A percentile compares a stretch with the other conserved stretches of the same genome.
These are phyloP conservation scores for Panzeria rudis DNA, from an alignment of 2,888 invertebrate genomes.

Conservation along the genomic window DNA sequence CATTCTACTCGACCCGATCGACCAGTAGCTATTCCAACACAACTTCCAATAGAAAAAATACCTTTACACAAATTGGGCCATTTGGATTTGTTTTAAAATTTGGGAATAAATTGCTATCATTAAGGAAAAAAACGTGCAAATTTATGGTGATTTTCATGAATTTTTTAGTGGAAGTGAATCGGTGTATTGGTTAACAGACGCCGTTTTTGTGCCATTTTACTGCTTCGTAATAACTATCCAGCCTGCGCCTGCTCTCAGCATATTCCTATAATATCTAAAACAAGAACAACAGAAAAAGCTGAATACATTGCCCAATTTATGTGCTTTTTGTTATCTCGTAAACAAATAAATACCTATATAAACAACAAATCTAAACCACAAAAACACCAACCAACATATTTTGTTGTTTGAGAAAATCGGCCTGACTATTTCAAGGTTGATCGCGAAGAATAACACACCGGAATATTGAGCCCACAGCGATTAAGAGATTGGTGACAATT, in stretches of 20 bases:
- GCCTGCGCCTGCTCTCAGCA: conserved; percentile 69
- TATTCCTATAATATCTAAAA: conserved; percentile 64
- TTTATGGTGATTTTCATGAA: conserved; percentile 42
- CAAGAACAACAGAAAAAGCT: conserved; percentile 33
- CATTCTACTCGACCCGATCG: conserved; percentile 37
- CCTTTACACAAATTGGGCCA: neutral
- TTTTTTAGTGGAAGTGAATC: conserved; percentile 43
- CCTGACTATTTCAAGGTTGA: conserved; percentile 35
- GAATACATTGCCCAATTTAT: conserved; percentile 45
- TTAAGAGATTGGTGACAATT: conserved; percentile 24
- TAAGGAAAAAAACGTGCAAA: conserved; percentile 54
- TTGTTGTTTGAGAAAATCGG: conserved; percentile 36
- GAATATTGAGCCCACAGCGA: neutral
- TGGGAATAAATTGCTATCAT: neutral
- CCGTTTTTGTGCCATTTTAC: conserved; percentile 72
- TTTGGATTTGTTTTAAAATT: conserved; percentile 13
- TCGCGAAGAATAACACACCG: neutral
- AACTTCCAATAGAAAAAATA: conserved; percentile 18
- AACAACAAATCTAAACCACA: conserved; percentile 26
- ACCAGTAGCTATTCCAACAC: conserved; percentile 33
- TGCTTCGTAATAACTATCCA: conserved; percentile 56
- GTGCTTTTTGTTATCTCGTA: conserved; percentile 11
- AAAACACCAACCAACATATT: conserved; percentile 8
- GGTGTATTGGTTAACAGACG: conserved; percentile 66
- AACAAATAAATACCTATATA: neutral